Conservation (phyloP, 2,888 invertebrate species). For the Chymomyza fuscimana region DNA sequence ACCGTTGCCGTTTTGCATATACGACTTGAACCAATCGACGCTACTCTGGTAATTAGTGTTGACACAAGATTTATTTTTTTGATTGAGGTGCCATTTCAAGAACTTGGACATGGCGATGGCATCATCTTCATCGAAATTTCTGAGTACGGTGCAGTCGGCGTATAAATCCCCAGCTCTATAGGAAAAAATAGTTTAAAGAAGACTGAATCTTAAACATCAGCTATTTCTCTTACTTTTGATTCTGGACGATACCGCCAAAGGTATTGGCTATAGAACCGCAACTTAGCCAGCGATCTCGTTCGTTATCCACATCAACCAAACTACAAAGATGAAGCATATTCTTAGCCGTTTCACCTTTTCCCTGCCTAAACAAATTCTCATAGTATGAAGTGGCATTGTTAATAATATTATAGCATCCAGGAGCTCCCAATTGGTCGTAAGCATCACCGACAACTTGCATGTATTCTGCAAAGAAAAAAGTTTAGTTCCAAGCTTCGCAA, state of each 20-base stretch:
- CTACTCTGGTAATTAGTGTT: conserved; percentile 47
- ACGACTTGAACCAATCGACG: conserved; percentile 50
- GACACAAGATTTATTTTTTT: conserved; percentile 44
- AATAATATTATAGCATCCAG: too few species aligned
- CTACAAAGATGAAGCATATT: conserved; percentile 59
- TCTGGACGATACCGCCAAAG: conserved; percentile 65
- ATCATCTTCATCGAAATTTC: conserved; percentile 46
- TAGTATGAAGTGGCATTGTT: too few species aligned
- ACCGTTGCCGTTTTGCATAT: conserved; percentile 43
- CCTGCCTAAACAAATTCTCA: conserved; percentile 43
- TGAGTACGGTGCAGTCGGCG: conserved; percentile 45
- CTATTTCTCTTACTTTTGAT: conserved; percentile 52
- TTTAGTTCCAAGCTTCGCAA: too few species aligned
- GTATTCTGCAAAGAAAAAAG: too few species aligned
- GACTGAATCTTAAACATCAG: too few species aligned
- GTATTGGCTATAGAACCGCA: conserved; percentile 64
- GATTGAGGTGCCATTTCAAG: conserved; percentile 47
- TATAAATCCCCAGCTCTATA: conserved; percentile 17
- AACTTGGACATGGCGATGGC: conserved; percentile 50
- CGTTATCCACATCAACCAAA: conserved; percentile 44
- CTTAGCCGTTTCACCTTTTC: conserved; percentile 43
- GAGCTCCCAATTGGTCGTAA: too few species aligned
- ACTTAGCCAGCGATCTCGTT: conserved; percentile 58
- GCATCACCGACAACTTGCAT: too few species aligned
- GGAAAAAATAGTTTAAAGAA: background rate